These are phyloP conservation scores for Dolichallabes microphthalmus DNA, from an alignment of 2,113 vertebrate genomes.

Conservation along the genomic window DNA sequence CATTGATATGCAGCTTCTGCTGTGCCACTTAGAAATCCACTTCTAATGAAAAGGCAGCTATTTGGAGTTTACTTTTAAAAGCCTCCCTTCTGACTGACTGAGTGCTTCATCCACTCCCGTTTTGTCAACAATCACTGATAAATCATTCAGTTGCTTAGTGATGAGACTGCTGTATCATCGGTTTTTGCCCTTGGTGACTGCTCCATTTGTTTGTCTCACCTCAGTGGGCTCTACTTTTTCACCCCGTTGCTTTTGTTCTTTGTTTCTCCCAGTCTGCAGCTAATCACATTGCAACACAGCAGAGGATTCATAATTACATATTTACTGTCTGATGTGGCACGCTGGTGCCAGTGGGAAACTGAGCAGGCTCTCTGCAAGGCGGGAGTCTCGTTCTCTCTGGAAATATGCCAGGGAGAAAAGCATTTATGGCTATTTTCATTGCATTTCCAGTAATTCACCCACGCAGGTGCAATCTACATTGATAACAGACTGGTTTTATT, in stretches of 20 bases:
- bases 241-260: slow-evolving; percentile 41
- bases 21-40: neutral
- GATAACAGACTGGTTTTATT: slow-evolving; percentile 6
- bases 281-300: slow-evolving; percentile 58
- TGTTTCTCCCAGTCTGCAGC: slow-evolving; percentile 41
- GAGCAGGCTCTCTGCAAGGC: slow-evolving; percentile 37
- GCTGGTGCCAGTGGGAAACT: slow-evolving; percentile 49
- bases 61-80: neutral
- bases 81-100: neutral
- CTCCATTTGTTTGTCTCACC: slow-evolving; percentile 24
- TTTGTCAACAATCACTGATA: slow-evolving; percentile 19
- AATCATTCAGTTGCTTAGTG: slow-evolving; percentile 25
- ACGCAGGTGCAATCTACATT: slow-evolving; percentile 24
- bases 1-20: slow-evolving; percentile 7
- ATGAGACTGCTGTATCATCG: neutral
- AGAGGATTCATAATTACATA: slow-evolving; percentile 58
- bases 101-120: neutral
- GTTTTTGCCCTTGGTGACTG: neutral
- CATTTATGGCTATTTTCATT: slow-evolving; percentile 32
- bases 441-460: slow-evolving; percentile 28
- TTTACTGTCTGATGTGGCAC: slow-evolving; percentile 47
- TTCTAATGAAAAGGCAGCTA: neutral
- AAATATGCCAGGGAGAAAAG: slow-evolving; percentile 17
- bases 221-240: slow-evolving; percentile 20
- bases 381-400: slow-evolving; percentile 18